Base-by-base conservation (phyloP, 2,113 vertebrate species). In the Mystacornis crossleyi region DNA sequence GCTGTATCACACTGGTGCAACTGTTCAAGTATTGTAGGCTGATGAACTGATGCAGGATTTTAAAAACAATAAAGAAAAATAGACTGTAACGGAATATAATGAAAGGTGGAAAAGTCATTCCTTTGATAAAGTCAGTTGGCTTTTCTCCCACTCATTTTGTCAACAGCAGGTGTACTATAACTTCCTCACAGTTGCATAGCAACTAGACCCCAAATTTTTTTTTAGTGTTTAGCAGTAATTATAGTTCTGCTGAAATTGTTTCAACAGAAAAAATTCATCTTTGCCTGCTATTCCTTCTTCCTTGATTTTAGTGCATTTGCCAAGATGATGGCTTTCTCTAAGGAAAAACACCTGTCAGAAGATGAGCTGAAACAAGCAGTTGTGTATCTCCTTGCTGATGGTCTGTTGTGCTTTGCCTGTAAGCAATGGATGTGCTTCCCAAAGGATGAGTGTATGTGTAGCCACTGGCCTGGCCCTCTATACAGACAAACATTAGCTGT, bases 161-260 rank as follows among this genome's bases (percentile, higher is more conserved):
- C 57, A 78, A 21, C 6, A n/a, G 88, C 34, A 82, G 55, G 45
- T 65, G 48, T 42, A 53, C 25, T 51, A 12, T 80, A 75, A 24
- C 23, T 67, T 81, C 33, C 43, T 66, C 10, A n/a, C 2, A 26
- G 79, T 89, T 95, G 67, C 89, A 85, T 94, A 94, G 86, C 79
- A 90, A 90, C 65, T 54, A 66, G 38, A 55, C 43, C 8, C 34
- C 51, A 54, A 81, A 50, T 45, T 8, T 86, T 54, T 85, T 82
- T n/a, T n/a, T n/a, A 48, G 6, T 57, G 25, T 65, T 95, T 67
- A 93, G 55, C 40, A 85, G 55, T 79, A 93, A 93, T 95, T 95
- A 86, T 11, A 82, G 75, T 43, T 93, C 78, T 48, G 14, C 21
- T 77, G 45, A 72, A 81, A 87, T 70, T 43, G 24, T 84, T 95